These are phyloP conservation scores for Malthinus seriepunctatus DNA, from an alignment of 2,888 invertebrate genomes.

Conservation along the genomic window DNA sequence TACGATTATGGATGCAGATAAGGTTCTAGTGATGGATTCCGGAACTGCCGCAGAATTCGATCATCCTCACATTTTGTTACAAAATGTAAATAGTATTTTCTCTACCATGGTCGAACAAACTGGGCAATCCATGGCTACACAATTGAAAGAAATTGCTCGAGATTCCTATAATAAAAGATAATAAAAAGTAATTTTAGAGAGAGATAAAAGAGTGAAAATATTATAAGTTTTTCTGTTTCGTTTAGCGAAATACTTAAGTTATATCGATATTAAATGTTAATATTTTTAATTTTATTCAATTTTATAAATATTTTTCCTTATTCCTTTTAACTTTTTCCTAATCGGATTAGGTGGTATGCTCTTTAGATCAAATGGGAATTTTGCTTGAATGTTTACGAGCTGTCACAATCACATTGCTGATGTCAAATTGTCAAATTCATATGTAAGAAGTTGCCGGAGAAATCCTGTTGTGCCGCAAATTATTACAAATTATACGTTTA, in stretches of 20 bases:
- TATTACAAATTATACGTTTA: too few species aligned
- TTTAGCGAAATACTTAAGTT: neutral
- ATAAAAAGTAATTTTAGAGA: neutral
- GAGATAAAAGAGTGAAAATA: too few species aligned
- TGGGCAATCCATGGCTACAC: slow-evolving; percentile 38
- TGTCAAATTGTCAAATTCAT: too few species aligned
- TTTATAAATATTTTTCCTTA: too few species aligned
- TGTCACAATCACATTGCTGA: too few species aligned
- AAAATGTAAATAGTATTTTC: slow-evolving; percentile 40
- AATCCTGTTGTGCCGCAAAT: neutral
- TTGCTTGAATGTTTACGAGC: too few species aligned
- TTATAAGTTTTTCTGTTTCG: too few species aligned
- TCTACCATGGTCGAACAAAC: slow-evolving; percentile 44
- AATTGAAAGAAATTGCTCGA: slow-evolving; percentile 41
- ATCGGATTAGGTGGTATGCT: too few species aligned
- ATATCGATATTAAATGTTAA: neutral
- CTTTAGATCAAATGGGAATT: too few species aligned
- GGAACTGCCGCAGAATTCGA: slow-evolving; percentile 60
- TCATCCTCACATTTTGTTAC: slow-evolving; percentile 51
- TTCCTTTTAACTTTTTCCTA: too few species aligned
- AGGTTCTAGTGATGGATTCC: slow-evolving; percentile 65
- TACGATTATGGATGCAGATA: slow-evolving; percentile 85
- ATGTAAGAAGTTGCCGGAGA: too few species aligned
- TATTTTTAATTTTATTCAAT: neutral
- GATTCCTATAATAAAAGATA: slow-evolving; percentile 11